Conservation (phyloP, 2,113 vertebrate species). For the Smithornis capensis region DNA sequence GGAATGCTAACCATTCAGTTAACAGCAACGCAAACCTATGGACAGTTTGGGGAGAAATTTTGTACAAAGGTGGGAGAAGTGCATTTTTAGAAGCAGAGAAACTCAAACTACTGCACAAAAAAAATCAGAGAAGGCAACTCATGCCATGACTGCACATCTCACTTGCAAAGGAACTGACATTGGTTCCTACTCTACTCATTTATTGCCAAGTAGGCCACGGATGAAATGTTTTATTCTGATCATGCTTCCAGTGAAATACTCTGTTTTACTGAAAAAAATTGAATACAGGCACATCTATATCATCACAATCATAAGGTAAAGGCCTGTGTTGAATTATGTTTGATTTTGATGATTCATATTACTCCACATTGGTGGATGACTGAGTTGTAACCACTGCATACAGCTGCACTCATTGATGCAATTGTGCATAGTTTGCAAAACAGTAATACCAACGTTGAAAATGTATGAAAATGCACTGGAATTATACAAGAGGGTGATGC, state of each 20-base stretch:
- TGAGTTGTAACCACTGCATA: not conserved
- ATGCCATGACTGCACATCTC: not conserved
- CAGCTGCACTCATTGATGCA: not conserved
- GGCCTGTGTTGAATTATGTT: not conserved
- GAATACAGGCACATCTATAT: not conserved
- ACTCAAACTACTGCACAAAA: not conserved
- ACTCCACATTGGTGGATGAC: not conserved
- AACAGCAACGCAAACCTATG: not conserved
- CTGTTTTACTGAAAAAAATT: not conserved
- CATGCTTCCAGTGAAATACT: not conserved
- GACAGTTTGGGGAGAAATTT: not conserved
- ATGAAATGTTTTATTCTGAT: not conserved
- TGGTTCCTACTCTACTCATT: not conserved
- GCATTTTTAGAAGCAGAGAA: not conserved
- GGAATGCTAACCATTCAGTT: not conserved
- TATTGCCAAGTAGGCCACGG: not conserved
- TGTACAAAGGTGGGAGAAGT: not conserved
- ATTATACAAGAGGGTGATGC: conserved; percentile 22
- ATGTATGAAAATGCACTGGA: not conserved
- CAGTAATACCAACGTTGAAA: not conserved
- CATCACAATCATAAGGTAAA: not conserved
- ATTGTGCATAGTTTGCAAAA: not conserved
- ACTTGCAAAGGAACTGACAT: not conserved
- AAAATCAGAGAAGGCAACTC: not conserved
- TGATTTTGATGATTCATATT: not conserved